Percentiles rank a stretch among this genome's conserved stretches.
Evolutionary conservation across 1,140 invertebrate species (phyloP).

Genomic region (Pseudoatta argentina): DNA sequence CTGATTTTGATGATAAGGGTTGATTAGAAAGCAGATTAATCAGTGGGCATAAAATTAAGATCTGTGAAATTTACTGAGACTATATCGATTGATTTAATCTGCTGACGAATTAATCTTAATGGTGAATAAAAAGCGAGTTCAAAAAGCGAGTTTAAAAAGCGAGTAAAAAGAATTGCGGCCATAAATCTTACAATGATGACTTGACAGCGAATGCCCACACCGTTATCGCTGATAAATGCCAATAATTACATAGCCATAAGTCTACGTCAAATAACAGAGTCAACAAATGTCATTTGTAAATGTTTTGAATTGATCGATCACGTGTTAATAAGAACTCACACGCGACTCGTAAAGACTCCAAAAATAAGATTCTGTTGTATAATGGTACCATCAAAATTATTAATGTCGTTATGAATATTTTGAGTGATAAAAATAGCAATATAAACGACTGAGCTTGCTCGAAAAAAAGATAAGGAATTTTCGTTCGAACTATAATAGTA

Average conservation of each 20-base stretch:
- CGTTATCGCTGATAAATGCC: conserved; percentile 33
- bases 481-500: conserved; percentile 1
- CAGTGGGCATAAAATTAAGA: background rate
- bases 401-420: background rate
- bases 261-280: background rate
- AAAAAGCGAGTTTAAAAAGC: background rate
- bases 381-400: background rate
- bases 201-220: conserved; percentile 31
- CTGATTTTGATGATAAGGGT: background rate
- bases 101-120: conserved; percentile 6
- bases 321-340: background rate
- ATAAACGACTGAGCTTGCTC: background rate
- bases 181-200: conserved; percentile 31
- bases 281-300: conserved; percentile 12
- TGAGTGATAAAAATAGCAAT: background rate
- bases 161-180: background rate
- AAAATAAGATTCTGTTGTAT: background rate
- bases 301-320: conserved; percentile 3
- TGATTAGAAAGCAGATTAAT: background rate
- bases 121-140: conserved; percentile 4
- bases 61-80: background rate
- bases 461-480: background rate
- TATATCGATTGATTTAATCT: background rate
- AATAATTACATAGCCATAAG: conserved; percentile 26
- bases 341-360: background rate